phyloP scores from a whole-genome alignment of 2,888 invertebrate genomes.

The Carabus problematicus region DNA sequence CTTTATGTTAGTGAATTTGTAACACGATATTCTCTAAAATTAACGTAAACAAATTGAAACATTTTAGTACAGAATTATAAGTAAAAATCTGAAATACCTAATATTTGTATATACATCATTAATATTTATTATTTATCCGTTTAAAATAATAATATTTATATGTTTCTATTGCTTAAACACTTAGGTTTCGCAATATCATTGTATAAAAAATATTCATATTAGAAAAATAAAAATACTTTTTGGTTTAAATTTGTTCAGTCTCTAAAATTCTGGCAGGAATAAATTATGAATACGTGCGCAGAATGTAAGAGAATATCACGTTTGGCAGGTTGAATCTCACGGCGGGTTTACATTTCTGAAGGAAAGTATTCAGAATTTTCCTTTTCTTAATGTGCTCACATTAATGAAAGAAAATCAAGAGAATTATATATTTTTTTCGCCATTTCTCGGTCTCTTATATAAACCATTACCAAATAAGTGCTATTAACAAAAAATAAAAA shows the following conservation, averaged over 20 bases:
- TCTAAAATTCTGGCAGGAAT: not conserved
- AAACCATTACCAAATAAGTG: not conserved
- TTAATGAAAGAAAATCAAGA: not conserved
- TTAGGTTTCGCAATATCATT: too few species aligned
- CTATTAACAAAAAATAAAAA: too few species aligned
- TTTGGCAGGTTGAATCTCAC: conserved; percentile 5
- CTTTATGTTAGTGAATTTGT: too few species aligned
- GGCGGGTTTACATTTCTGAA: not conserved
- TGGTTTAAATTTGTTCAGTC: not conserved
- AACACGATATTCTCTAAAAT: too few species aligned
- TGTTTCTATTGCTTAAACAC: too few species aligned
- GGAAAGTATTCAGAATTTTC: not conserved
- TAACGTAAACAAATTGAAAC: too few species aligned
- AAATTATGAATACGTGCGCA: conserved; percentile 24
- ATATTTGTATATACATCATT: too few species aligned
- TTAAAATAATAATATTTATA: too few species aligned
- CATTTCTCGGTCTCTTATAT: not conserved
- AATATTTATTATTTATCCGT: too few species aligned
- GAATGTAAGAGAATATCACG: not conserved
- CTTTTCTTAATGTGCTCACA: not conserved
- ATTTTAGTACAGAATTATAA: too few species aligned
- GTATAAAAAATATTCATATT: too few species aligned
- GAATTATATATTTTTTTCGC: not conserved
- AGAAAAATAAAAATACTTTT: not conserved
- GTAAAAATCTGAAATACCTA: too few species aligned